Conservation (phyloP, 1,140 invertebrate species). For the Pachyrhynchus sulphureomaculatus region DNA sequence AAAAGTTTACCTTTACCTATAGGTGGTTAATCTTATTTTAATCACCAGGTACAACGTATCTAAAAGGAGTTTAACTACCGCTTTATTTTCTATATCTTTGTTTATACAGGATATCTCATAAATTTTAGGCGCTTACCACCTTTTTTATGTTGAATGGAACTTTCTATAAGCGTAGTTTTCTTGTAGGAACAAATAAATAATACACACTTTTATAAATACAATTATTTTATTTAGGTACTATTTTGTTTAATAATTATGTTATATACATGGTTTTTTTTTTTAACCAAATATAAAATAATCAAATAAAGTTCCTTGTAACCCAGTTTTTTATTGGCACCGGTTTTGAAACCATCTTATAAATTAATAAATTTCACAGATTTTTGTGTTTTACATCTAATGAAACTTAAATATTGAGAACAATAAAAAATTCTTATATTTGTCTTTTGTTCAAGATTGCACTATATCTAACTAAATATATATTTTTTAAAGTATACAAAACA, state of each 20-base stretch:
- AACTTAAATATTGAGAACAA: conserved; percentile 28
- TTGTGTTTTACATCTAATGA: conserved; percentile 27
- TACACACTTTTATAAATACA: conserved; percentile 39
- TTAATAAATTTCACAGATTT: conserved; percentile 23
- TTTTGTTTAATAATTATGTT: conserved; percentile 32
- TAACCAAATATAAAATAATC: conserved; percentile 31
- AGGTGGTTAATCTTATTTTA: no score
- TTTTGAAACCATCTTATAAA: conserved; percentile 22
- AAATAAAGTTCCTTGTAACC: conserved; percentile 33
- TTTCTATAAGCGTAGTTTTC: no score
- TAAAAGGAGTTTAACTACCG: no score
- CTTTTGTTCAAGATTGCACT: conserved; percentile 35
- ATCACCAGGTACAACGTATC: no score
- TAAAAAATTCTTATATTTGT: conserved; percentile 31
- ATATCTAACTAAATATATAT: conserved; percentile 25
- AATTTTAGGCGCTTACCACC: no score
- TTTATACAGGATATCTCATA: no score
- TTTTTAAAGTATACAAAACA: conserved; percentile 11
- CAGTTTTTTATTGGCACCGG: conserved; percentile 30
- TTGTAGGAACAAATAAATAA: conserved; percentile 18
- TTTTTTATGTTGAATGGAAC: no score
- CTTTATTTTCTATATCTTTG: no score
- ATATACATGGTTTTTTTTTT: conserved; percentile 39
- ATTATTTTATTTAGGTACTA: conserved; percentile 42
- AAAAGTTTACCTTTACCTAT: no score